Evolutionary conservation across 1,140 invertebrate genomes (phyloP).

Genomic region (Pissodes strobi): DNA sequence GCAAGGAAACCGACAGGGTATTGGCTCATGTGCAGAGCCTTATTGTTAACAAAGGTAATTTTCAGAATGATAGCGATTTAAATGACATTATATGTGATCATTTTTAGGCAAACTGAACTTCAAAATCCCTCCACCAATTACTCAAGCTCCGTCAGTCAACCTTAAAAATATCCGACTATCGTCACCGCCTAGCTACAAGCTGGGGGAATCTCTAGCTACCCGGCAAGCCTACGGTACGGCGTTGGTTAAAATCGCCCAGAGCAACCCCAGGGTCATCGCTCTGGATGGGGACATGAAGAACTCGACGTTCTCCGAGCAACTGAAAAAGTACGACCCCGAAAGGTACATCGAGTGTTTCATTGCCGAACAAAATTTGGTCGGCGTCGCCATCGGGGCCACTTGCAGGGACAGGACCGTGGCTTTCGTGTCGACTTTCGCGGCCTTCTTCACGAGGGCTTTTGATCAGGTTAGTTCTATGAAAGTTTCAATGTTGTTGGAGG

Average conservation of each 20-base stretch:
- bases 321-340: conserved; percentile 73
- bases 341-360: conserved; percentile 98
- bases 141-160: conserved; percentile 71
- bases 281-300: conserved; percentile 98
- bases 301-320: conserved; percentile 94
- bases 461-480: conserved; percentile 13
- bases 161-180: conserved; percentile 77
- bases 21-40: conserved; percentile 71
- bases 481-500: no score
- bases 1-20: conserved; percentile 75
- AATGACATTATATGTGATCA: background rate
- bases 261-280: conserved; percentile 84
- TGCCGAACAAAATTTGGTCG: conserved; percentile 97
- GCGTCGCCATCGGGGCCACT: conserved; percentile 90
- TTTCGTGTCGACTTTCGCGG: conserved; percentile 96
- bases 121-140: conserved; percentile 62
- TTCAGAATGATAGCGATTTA: background rate
- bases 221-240: conserved; percentile 87
- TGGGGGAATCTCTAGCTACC: conserved; percentile 86
- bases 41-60: conserved; percentile 68
- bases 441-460: conserved; percentile 86
- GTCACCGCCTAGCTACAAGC: conserved; percentile 83
- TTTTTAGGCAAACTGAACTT: conserved; percentile 32
- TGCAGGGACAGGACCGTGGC: conserved; percentile 87
- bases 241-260: conserved; percentile 85